These are phyloP conservation scores for Agrochola litura DNA, from an alignment of 2,888 invertebrate genomes.

Conservation along the genomic window DNA sequence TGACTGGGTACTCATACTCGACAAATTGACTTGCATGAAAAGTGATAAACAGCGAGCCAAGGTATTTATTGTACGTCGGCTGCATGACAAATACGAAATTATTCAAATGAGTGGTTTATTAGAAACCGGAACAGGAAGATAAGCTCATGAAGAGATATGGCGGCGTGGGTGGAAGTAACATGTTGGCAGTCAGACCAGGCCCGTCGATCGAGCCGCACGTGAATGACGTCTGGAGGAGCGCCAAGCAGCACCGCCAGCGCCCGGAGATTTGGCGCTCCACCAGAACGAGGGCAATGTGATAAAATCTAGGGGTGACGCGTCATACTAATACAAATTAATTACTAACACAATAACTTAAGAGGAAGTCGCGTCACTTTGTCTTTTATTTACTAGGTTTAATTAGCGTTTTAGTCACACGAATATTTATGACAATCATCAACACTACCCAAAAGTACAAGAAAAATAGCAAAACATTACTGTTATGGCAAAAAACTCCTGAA, in stretches of 20 bases:
- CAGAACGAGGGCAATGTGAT: constrained; percentile 80
- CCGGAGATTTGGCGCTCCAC: constrained; percentile 78
- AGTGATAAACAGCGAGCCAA: constrained; percentile 30
- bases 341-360: constrained; percentile 43
- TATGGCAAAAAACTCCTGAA: not conserved
- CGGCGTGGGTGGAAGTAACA: constrained; percentile 72
- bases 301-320: constrained; percentile 69
- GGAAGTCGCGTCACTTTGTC: constrained; percentile 19
- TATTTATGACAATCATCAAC: constrained; percentile 9
- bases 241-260: constrained; percentile 73
- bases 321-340: constrained; percentile 59
- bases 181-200: constrained; percentile 59
- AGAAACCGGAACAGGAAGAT: constrained; percentile 83
- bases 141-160: constrained; percentile 70
- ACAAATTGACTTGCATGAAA: constrained; percentile 40
- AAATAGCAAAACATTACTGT: not conserved
- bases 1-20: constrained; percentile 36
- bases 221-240: constrained; percentile 78
- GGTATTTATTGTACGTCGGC: constrained; percentile 7
- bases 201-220: constrained; percentile 71
- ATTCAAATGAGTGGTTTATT: constrained; percentile 46
- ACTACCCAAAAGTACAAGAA: not conserved
- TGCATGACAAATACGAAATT: constrained; percentile 30
- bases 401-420: not conserved
- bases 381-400: constrained; percentile 7